These are phyloP conservation scores for Gymnopithys bicolor DNA, from an alignment of 2,797 vertebrate species.

Conservation along the genomic window DNA sequence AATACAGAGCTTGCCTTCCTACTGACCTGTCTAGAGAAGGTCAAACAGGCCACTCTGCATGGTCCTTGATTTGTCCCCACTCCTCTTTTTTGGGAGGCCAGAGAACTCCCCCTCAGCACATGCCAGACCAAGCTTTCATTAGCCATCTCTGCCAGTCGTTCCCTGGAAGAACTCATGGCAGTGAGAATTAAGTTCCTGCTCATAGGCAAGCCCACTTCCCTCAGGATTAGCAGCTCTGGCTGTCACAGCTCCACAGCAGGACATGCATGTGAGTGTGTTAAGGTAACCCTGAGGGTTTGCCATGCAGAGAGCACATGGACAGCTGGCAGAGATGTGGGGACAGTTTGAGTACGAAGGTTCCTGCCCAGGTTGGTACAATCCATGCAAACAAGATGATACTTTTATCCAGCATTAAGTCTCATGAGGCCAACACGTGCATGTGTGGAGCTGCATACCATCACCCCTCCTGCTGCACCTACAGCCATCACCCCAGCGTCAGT, in stretches of 20 bases:
- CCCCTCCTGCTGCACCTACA: neutral
- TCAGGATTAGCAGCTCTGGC: neutral
- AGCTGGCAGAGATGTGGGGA: neutral
- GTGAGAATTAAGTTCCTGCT: neutral
- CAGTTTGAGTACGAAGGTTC: neutral
- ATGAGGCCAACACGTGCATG: neutral
- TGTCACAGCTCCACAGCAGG: neutral
- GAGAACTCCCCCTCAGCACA: neutral
- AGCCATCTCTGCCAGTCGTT: neutral
- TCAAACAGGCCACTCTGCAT: neutral
- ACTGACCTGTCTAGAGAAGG: neutral
- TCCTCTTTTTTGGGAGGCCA: neutral
- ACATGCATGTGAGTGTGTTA: neutral
- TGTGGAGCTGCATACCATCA: neutral
- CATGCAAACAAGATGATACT: neutral
- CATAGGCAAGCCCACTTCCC: neutral
- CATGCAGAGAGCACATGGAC: neutral
- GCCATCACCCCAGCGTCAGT: neutral
- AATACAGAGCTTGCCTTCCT: neutral
- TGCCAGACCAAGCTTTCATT: neutral
- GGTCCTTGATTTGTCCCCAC: neutral
- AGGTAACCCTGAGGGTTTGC: neutral
- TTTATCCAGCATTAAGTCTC: neutral
- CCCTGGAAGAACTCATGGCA: neutral
- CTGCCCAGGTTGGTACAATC: neutral